Evolutionary conservation across 2,888 invertebrate genomes (phyloP), one percentile per base, ranked within the genome.

Genomic region (Seira ritae): DNA sequence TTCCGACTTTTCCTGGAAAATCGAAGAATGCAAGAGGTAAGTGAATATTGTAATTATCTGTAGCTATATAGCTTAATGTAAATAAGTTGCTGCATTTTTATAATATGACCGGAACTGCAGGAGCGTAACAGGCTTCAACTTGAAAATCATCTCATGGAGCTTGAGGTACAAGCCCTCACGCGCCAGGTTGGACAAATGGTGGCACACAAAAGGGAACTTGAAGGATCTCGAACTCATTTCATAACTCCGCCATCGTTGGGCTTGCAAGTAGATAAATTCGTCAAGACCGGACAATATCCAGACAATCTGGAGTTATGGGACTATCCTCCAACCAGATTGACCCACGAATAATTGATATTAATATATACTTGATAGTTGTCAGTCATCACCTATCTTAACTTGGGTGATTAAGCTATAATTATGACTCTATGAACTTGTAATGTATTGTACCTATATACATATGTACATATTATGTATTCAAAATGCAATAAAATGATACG

Each of bases 1-100:
- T 87, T 88, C 76, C 79, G 87, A 6, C 67, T 89, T 37, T 81
- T 84, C 50, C 68, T 87, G 50, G 87, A 88, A 68, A 87, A 87
- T 81, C 70, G 84, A 12, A 82, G 85, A 68, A 77, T 88, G 78
- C 73, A 67, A 31, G 80, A 85, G 82, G 88, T 88, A 20, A 22
- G 19, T 66, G 37, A 73, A 17, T 23, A 42, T 72, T 73, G 31
- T 4, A 31, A 31, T 31, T 31, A n/a, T n/a, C n/a, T n/a, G n/a
- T n/a, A n/a, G n/a, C n/a, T n/a, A n/a, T n/a, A n/a, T n/a, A n/a
- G n/a, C n/a, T n/a, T n/a, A n/a, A n/a, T n/a, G n/a, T n/a, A n/a
- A n/a, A n/a, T n/a, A n/a, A n/a, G n/a, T n/a, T n/a, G n/a, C n/a
- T n/a, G n/a, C n/a, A n/a, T n/a, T n/a, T n/a, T n/a, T n/a, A n/a